Conservation (phyloP, 1,140 invertebrate species). For the Adoxophyes honmai region DNA sequence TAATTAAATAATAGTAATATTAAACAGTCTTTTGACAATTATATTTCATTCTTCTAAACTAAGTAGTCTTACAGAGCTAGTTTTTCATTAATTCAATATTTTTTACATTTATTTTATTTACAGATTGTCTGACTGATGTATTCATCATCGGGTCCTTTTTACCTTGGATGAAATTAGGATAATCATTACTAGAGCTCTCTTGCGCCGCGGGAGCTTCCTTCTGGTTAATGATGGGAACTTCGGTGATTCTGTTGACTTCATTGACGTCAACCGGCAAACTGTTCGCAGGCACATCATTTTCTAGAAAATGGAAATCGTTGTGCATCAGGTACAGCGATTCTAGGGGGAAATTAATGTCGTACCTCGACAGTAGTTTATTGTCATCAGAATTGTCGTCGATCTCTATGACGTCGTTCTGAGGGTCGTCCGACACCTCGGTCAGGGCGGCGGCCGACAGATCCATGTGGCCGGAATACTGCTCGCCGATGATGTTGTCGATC, state of each 20-base stretch:
- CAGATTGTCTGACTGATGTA: slow-evolving; percentile 50
- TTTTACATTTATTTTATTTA: slow-evolving; percentile 71
- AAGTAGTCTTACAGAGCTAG: slow-evolving; percentile 5
- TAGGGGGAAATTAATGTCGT: slow-evolving; percentile 66
- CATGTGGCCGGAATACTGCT: slow-evolving; percentile 56
- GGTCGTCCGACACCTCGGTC: slow-evolving; percentile 41
- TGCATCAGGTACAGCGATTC: slow-evolving; percentile 68
- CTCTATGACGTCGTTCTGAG: slow-evolving; percentile 65
- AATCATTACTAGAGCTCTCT: slow-evolving; percentile 36
- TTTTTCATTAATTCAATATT: slow-evolving; percentile 74
- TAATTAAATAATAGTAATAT: too few relatives aligned
- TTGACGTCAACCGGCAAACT: slow-evolving; percentile 43
- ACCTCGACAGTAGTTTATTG: slow-evolving; percentile 62
- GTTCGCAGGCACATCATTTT: slow-evolving; percentile 48
- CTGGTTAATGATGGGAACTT: slow-evolving; percentile 51
- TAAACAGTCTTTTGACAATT: too few relatives aligned
- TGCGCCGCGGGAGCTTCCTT: slow-evolving; percentile 42
- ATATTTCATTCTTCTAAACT: too few relatives aligned
- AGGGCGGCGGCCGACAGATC: slow-evolving; percentile 53
- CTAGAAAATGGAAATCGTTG: slow-evolving; percentile 68
- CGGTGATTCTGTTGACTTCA: slow-evolving; percentile 56
- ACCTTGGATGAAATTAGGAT: slow-evolving; percentile 55
- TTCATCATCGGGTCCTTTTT: slow-evolving; percentile 72
- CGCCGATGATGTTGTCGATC: slow-evolving; percentile 64
- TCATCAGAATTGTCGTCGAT: slow-evolving; percentile 73